Conservation (phyloP, 2,888 invertebrate species). For the Luffia ferchaultella region DNA sequence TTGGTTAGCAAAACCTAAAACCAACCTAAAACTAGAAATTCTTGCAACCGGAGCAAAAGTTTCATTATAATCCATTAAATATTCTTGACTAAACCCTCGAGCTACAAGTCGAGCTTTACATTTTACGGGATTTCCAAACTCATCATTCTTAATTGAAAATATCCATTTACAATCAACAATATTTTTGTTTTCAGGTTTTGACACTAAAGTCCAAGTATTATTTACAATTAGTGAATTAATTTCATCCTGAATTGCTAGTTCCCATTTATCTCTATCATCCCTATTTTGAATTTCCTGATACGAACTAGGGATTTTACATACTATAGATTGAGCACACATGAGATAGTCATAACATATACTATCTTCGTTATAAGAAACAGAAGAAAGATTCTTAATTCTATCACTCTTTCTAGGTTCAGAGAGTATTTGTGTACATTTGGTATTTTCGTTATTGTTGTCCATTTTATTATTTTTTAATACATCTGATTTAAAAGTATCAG, state of each 20-base stretch:
- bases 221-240: constrained; percentile 17
- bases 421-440: too few species aligned
- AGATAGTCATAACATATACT: constrained; percentile 9
- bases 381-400: too few species aligned
- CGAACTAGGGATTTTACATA: constrained; percentile 11
- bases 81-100: constrained; percentile 22
- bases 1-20: constrained; percentile 20
- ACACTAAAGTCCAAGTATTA: constrained; percentile 18
- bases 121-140: constrained; percentile 14
- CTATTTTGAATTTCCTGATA: constrained; percentile 13
- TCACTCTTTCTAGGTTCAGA: too few species aligned
- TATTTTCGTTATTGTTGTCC: too few species aligned
- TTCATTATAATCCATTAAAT: constrained; percentile 19
- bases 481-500: constrained; percentile 11
- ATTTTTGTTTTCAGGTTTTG: constrained; percentile 17
- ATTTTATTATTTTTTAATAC: constrained; percentile 6
- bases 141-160: constrained; percentile 17
- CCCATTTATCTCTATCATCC: constrained; percentile 14
- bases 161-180: constrained; percentile 18
- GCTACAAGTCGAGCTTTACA: constrained; percentile 22
- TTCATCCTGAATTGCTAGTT: constrained; percentile 14
- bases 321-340: constrained; percentile 10
- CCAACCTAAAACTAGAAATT: constrained; percentile 18
- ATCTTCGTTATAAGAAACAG: constrained; percentile 26
- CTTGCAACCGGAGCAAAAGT: constrained; percentile 23